Base-by-base conservation (phyloP, 1,140 invertebrate species). In the Prorops nasuta region DNA sequence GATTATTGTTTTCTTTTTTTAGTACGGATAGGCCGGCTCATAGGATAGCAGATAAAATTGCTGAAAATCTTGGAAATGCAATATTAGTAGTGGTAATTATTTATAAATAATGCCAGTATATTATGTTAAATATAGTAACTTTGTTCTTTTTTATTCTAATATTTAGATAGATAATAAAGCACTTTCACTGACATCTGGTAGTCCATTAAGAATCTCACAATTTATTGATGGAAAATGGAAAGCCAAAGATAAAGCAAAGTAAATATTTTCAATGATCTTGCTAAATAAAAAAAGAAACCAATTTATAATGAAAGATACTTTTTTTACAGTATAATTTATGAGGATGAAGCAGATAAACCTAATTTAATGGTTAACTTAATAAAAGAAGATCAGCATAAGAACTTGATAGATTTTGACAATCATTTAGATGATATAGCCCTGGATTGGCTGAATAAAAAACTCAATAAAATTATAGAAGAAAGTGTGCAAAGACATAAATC, bases 341-440 rank as follows among this genome's bases (percentile, higher is more conserved):
- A 81, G 58, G 69, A 72, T 19, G 64, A 80, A 45, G 64, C 82
- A 40, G 80, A 80, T 0, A 60, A 89, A 0, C 60, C 54, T 17
- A 83, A 86, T 44, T 79, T 83, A 1, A 83, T 88, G 3, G 83
- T 86, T 4, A 67, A 80, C 18, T 74, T 94, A 22, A 65, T 93
- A 14, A 84, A 88, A 58, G 68, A 80, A 12, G 81, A 85, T 19
- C 81, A 83, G 1, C 86, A 88, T 63, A 83, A 85, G 47, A 80
- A 87, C 56, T 71, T 96, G 2, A 73, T 90, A 8, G 92, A 96
- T 75, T 96, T 94, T 77, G 93, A 96, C 72, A 93, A 94, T 75
- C 91, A 95, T 77, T 76, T 95, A 44, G 92, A 96, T 74, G 85
- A 95, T 67, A 81, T 91, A 12, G 76, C 83, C 15, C 77, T 86